Percentiles rank a stretch among this genome's conserved stretches.
phyloP scores from a whole-genome alignment of 2,888 invertebrate genomes.

The Spodoptera littoralis region DNA sequence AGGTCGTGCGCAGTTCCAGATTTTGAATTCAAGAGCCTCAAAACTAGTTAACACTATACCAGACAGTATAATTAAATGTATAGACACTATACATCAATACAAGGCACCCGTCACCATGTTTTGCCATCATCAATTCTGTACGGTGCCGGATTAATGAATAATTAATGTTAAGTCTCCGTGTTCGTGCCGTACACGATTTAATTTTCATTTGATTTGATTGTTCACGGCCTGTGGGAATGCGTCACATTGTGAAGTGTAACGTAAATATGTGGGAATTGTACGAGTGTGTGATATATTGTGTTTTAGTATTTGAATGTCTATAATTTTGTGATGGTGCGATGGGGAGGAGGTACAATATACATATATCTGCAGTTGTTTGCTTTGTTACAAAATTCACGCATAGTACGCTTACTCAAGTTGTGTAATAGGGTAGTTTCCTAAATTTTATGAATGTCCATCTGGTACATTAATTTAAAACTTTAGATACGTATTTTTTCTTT shows the following conservation, averaged over 20 bases:
- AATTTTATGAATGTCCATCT: too few relatives aligned
- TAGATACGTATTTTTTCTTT: too few relatives aligned
- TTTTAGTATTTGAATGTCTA: slow-evolving; percentile 9
- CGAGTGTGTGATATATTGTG: slow-evolving; percentile 13
- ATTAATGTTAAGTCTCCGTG: slow-evolving; percentile 75
- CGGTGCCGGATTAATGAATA: slow-evolving; percentile 68
- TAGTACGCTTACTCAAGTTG: too few relatives aligned
- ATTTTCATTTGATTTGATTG: slow-evolving; percentile 75
- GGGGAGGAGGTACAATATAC: too few relatives aligned
- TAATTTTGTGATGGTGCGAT: slow-evolving; percentile 15
- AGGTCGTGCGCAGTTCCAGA: too few relatives aligned
- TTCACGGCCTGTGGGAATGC: slow-evolving; percentile 57
- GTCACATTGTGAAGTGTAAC: slow-evolving; percentile 60
- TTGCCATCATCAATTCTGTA: slow-evolving; percentile 73
- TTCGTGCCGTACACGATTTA: slow-evolving; percentile 71
- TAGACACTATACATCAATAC: slow-evolving; percentile 54
- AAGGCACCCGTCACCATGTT: slow-evolving; percentile 63
- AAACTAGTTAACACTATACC: slow-evolving; percentile 12
- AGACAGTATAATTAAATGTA: slow-evolving; percentile 17
- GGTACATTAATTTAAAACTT: too few relatives aligned
- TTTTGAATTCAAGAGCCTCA: too few relatives aligned
- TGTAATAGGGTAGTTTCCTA: too few relatives aligned
- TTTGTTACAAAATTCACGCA: too few relatives aligned
- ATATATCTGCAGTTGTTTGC: too few relatives aligned
- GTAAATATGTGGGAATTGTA: slow-evolving; percentile 59